A percentile compares a stretch with the other conserved stretches of the same genome.
These are phyloP conservation scores for Australoheros facetus DNA, from an alignment of 2,797 vertebrate genomes.

Conservation along the genomic window DNA sequence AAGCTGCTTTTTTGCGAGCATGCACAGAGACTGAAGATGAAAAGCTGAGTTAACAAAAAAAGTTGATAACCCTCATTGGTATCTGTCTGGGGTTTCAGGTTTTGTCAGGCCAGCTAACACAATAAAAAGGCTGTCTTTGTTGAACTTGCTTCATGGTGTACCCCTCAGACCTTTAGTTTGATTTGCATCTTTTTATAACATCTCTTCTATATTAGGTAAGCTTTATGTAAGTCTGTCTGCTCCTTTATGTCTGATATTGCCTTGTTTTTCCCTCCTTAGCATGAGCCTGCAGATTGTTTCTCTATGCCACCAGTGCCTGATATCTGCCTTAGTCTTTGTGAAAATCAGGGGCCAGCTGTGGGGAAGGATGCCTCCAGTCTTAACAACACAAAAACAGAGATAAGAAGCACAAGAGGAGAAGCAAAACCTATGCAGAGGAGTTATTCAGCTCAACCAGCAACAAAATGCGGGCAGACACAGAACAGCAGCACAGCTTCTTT, in stretches of 20 bases:
- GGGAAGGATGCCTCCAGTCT: constrained; percentile 42
- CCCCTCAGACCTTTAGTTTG: too few relatives aligned
- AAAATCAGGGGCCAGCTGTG: constrained; percentile 46
- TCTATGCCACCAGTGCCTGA: constrained; percentile 49
- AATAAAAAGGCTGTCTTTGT: too few relatives aligned
- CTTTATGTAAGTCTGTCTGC: not conserved
- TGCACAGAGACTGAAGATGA: too few relatives aligned
- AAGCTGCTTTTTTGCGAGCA: too few relatives aligned
- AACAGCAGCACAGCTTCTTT: not conserved
- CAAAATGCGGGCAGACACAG: not conserved
- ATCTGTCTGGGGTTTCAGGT: too few relatives aligned
- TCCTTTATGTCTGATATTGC: not conserved
- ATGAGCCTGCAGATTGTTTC: constrained; percentile 35
- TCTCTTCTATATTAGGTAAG: not conserved
- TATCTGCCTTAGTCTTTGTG: constrained; percentile 64
- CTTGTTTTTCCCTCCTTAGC: constrained; percentile 19
- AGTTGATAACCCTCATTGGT: too few relatives aligned
- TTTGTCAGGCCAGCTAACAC: too few relatives aligned
- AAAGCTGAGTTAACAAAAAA: too few relatives aligned
- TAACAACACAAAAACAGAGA: constrained; percentile 23
- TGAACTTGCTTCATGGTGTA: too few relatives aligned
- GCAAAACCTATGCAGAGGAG: not conserved
- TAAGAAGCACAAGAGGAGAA: constrained; percentile 29
- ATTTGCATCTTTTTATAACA: too few relatives aligned
- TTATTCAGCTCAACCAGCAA: constrained; percentile 8